These are phyloP conservation scores for Columba livia DNA, from an alignment of 2,113 vertebrate species.

Conservation along the genomic window DNA sequence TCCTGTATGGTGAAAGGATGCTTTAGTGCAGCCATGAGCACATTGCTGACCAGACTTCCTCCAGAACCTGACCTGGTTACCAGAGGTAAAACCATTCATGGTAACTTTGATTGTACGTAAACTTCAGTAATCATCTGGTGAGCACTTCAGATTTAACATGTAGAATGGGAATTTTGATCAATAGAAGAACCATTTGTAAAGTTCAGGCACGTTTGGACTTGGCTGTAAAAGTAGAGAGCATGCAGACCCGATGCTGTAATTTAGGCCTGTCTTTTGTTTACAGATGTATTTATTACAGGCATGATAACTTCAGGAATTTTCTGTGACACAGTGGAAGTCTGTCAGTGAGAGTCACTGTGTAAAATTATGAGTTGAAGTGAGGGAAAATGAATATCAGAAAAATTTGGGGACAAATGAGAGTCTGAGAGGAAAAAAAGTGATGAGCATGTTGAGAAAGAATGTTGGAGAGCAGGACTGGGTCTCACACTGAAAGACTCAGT, in stretches of 20 bases:
- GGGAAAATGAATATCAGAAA: not conserved
- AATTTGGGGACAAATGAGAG: not conserved
- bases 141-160: not conserved
- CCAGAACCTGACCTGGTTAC: not conserved
- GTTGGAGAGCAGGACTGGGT: not conserved
- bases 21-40: not conserved
- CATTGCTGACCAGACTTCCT: not conserved
- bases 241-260: not conserved
- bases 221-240: not conserved
- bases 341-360: not conserved
- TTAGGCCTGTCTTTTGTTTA: not conserved
- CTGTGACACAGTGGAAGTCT: not conserved
- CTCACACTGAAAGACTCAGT: not conserved
- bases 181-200: not conserved
- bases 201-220: not conserved
- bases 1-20: not conserved
- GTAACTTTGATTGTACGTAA: not conserved
- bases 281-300: not conserved
- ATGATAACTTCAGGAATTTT: not conserved
- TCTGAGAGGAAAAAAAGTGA: not conserved
- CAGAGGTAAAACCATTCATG: not conserved
- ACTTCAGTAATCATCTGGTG: not conserved
- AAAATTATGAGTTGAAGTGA: constrained; percentile 8
- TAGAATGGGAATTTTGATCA: not conserved
- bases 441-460: not conserved